Percentiles rank a stretch among this genome's conserved stretches.
Conservation (phyloP, 2,113 vertebrate species). For the Camelus bactrianus region DNA sequence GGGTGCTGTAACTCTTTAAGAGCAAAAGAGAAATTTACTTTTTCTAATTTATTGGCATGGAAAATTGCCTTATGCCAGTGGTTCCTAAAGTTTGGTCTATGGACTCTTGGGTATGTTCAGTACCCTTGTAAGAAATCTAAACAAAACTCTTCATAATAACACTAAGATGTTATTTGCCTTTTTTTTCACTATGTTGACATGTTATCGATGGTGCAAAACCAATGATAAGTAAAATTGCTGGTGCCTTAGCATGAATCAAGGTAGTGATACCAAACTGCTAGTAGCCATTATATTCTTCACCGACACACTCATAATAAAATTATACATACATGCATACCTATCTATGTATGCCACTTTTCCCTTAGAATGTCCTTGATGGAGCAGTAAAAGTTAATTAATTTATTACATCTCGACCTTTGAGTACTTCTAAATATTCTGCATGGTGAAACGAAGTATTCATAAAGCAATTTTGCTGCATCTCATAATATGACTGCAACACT, state of each 20-base stretch:
- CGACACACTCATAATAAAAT: neutral
- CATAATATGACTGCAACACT: neutral
- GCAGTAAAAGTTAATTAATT: neutral
- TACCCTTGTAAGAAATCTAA: neutral
- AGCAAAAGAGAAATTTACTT: neutral
- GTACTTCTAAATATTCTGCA: neutral
- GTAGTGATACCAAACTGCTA: neutral
- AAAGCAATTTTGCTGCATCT: neutral
- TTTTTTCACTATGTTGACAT: neutral
- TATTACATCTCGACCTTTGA: neutral
- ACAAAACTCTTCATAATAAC: neutral
- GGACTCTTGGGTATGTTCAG: neutral
- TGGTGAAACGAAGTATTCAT: neutral
- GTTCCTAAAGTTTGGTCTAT: neutral
- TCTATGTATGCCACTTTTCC: neutral
- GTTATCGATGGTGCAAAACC: neutral
- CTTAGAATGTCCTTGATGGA: neutral
- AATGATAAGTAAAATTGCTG: neutral
- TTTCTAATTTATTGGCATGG: slow-evolving; percentile 11
- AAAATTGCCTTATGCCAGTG: neutral
- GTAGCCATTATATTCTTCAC: neutral
- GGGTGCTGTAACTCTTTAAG: neutral
- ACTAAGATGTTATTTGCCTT: neutral
- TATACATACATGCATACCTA: neutral
- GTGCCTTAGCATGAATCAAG: neutral